phyloP scores from a whole-genome alignment of 2,888 invertebrate genomes.

The Polylopha cassiicola region DNA sequence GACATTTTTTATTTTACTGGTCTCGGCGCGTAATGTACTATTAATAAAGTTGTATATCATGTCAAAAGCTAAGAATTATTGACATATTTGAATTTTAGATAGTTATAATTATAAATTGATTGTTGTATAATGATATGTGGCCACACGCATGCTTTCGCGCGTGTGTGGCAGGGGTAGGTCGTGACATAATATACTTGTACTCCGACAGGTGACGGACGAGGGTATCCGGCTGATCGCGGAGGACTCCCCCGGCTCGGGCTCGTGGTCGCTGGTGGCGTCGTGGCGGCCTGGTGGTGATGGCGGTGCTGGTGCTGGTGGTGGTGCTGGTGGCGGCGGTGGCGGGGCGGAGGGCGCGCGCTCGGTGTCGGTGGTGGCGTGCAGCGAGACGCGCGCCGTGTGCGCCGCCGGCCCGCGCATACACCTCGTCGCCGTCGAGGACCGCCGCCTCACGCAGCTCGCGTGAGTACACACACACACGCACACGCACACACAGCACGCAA shows the following conservation, averaged over 20 bases:
- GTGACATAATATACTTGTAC: too few species aligned
- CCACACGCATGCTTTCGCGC: too few species aligned
- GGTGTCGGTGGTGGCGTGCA: conserved; percentile 93
- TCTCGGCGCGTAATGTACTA: too few species aligned
- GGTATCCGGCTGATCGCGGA: conserved; percentile 52
- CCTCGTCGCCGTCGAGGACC: conserved; percentile 42
- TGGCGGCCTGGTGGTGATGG: too few species aligned
- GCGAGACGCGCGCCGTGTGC: conserved; percentile 86
- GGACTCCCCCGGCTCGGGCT: conserved; percentile 46
- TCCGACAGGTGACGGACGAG: conserved; percentile 74
- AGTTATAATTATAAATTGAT: too few species aligned
- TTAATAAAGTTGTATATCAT: too few species aligned
- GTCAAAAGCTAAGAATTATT: too few species aligned
- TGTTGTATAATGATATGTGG: too few species aligned
- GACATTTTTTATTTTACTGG: too few species aligned
- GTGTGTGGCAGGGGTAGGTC: too few species aligned
- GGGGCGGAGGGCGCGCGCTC: conserved; percentile 84
- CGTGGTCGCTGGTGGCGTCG: conserved; percentile 50
- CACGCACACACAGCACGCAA: conserved; percentile 15
- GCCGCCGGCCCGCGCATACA: conserved; percentile 90
- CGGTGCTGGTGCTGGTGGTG: conserved; percentile 70
- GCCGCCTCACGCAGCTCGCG: conserved; percentile 34
- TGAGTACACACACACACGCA: conserved; percentile 28
- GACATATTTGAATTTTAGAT: too few species aligned
- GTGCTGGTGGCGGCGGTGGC: conserved; percentile 75